Evolutionary conservation across 2,888 invertebrate genomes (phyloP).

Genomic region (Nudaria mundana): DNA sequence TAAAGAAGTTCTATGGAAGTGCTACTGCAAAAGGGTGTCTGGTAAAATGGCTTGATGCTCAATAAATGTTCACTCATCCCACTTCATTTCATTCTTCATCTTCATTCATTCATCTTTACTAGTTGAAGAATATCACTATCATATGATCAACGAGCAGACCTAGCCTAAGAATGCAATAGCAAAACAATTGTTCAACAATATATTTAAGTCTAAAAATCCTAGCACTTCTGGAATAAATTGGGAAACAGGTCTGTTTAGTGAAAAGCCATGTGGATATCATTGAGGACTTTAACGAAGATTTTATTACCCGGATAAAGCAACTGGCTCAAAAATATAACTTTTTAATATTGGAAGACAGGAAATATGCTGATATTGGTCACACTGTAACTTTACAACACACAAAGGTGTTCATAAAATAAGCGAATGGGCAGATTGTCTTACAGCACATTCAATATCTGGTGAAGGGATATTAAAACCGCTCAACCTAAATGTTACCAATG

Average conservation of each 20-base stretch:
- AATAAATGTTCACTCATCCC: too few species aligned
- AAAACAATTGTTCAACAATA: constrained; percentile 87
- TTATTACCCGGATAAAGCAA: constrained; percentile 82
- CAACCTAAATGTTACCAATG: too few species aligned
- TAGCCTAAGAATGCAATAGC: constrained; percentile 83
- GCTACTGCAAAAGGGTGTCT: constrained; percentile 62
- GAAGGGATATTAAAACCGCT: constrained; percentile 84
- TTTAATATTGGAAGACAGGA: constrained; percentile 96
- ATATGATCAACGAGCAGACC: not conserved
- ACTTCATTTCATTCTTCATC: too few species aligned
- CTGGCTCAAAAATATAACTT: constrained; percentile 91
- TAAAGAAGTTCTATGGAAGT: constrained; percentile 86
- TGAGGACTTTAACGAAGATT: constrained; percentile 87
- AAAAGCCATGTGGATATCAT: constrained; percentile 96
- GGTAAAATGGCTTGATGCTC: constrained; percentile 46
- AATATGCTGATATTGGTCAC: constrained; percentile 98
- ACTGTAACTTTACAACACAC: constrained; percentile 92
- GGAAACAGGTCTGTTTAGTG: constrained; percentile 91
- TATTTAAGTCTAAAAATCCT: constrained; percentile 90
- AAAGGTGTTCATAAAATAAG: constrained; percentile 88
- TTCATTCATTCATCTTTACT: too few species aligned
- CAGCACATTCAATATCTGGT: constrained; percentile 94
- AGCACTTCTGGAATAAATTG: constrained; percentile 86
- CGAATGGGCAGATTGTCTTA: constrained; percentile 96
- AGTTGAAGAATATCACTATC: not conserved